These are phyloP conservation scores for Rhingia campestris DNA, from an alignment of 2,888 invertebrate genomes.

Conservation along the genomic window DNA sequence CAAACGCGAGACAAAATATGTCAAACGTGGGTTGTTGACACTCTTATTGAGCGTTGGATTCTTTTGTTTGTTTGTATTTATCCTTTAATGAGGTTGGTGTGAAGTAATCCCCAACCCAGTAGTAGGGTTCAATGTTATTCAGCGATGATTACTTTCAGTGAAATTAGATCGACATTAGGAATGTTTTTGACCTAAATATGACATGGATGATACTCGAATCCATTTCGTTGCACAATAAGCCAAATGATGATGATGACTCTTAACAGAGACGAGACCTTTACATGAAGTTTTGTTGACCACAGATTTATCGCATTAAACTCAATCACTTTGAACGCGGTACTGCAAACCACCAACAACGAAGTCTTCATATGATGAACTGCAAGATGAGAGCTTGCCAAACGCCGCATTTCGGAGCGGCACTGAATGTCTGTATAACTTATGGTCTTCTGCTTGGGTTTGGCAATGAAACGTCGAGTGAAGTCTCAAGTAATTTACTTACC, in stretches of 20 bases:
- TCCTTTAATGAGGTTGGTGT: neutral
- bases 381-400: neutral
- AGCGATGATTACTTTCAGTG: neutral
- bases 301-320: neutral
- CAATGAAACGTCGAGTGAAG: conserved; percentile 30
- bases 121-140: conserved; percentile 1
- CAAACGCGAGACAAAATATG: conserved; percentile 63
- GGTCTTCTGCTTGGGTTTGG: conserved; percentile 23
- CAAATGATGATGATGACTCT: neutral
- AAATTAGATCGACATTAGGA: neutral
- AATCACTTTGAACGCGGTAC: neutral
- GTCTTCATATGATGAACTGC: neutral
- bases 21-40: conserved; percentile 64
- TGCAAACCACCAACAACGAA: neutral
- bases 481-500: conserved; percentile 35
- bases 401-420: neutral
- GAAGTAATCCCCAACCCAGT: neutral
- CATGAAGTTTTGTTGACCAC: conserved; percentile 27
- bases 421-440: neutral
- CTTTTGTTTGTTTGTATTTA: conserved; percentile 39
- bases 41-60: conserved; percentile 55
- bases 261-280: conserved; percentile 3
- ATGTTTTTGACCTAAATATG: neutral
- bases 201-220: neutral
- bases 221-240: neutral